Percentiles rank a stretch among this genome's conserved stretches.
These are phyloP conservation scores for Carollia perspicillata DNA, from an alignment of 2,113 vertebrate species.

Conservation along the genomic window DNA sequence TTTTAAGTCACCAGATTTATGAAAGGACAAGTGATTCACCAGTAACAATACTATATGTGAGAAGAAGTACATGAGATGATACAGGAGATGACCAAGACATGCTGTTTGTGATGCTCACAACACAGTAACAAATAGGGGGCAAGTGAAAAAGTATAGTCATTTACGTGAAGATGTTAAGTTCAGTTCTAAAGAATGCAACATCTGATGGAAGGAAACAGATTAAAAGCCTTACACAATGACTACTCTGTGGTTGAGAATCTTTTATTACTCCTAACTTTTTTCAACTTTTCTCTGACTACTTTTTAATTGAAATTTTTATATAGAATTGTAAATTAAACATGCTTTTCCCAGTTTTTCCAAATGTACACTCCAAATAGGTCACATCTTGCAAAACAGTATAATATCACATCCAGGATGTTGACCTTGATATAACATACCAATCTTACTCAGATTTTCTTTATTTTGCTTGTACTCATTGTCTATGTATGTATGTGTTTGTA, in stretches of 20 bases:
- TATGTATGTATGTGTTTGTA: background rate
- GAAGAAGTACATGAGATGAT: background rate
- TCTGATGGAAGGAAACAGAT: background rate
- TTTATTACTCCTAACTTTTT: background rate
- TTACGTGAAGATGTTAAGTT: background rate
- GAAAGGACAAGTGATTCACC: background rate
- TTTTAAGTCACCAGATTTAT: background rate
- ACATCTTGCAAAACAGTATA: background rate
- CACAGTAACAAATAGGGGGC: background rate
- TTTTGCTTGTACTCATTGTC: background rate
- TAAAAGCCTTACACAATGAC: background rate
- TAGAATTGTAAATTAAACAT: background rate
- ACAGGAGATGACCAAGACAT: background rate
- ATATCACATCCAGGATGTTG: background rate
- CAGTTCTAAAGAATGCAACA: background rate
- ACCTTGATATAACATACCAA: background rate
- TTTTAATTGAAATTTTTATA: conserved; percentile 17
- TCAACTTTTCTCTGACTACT: background rate
- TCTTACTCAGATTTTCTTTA: background rate
- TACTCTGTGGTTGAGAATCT: background rate
- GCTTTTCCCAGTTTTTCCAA: background rate
- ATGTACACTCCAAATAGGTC: background rate
- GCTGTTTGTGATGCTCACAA: background rate
- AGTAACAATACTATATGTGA: background rate
- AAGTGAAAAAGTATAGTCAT: background rate